These are phyloP conservation scores for Ectemnius continuus DNA, from an alignment of 2,888 invertebrate genomes.

Conservation along the genomic window DNA sequence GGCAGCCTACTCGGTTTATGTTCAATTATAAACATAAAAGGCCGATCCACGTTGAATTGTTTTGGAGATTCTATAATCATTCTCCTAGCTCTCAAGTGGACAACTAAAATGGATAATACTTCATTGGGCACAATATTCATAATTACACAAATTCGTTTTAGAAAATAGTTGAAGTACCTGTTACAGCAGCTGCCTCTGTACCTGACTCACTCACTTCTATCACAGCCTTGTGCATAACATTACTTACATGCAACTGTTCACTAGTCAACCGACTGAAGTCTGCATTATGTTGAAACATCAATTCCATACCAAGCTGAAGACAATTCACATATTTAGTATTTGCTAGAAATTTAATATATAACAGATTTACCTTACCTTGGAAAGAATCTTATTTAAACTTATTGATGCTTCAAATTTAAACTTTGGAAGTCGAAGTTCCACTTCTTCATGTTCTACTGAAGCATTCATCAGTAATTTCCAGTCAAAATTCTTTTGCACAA, in stretches of 20 bases:
- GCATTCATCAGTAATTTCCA: constrained; percentile 67
- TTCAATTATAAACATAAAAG: constrained; percentile 74
- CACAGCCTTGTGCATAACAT: constrained; percentile 80
- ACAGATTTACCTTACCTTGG: constrained; percentile 67
- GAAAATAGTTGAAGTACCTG: constrained; percentile 73
- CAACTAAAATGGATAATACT: constrained; percentile 54
- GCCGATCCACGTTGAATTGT: constrained; percentile 74
- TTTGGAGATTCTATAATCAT: constrained; percentile 50
- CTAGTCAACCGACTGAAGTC: constrained; percentile 77
- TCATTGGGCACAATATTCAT: no score
- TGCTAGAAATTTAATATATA: neutral
- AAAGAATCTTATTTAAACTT: constrained; percentile 73
- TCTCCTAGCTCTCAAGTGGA: constrained; percentile 62
- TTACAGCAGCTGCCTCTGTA: constrained; percentile 81
- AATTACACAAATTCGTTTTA: constrained; percentile 1
- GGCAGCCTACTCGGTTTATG: constrained; percentile 67
- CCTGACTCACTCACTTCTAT: constrained; percentile 81
- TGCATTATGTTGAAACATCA: constrained; percentile 76
- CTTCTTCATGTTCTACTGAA: constrained; percentile 52
- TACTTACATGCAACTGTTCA: constrained; percentile 75
- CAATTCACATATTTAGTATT: neutral
- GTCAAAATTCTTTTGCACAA: constrained; percentile 76
- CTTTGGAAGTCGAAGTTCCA: constrained; percentile 78
- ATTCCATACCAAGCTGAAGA: constrained; percentile 76
- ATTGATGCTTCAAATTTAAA: constrained; percentile 79